Evolutionary conservation across 1,140 invertebrate genomes (phyloP).

Genomic region (Musca domestica): DNA sequence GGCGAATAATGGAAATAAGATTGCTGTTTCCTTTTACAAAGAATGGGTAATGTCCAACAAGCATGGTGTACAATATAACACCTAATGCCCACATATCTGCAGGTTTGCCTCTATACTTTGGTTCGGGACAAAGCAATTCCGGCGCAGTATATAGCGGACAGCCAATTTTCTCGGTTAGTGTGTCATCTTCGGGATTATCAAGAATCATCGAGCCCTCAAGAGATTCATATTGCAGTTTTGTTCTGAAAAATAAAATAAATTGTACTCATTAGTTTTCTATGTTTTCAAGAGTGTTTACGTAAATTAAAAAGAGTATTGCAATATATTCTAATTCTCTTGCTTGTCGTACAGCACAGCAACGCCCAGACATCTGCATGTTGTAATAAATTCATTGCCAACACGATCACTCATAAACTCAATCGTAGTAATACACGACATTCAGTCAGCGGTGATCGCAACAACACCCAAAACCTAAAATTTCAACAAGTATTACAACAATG

Average conservation of each 20-base stretch:
- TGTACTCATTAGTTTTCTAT: background rate
- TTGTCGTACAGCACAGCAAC: background rate
- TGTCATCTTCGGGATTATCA: slow-evolving; percentile 78
- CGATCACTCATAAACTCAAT: background rate
- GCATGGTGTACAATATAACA: slow-evolving; percentile 94
- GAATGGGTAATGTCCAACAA: slow-evolving; percentile 95
- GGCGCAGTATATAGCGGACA: slow-evolving; percentile 97
- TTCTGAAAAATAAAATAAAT: slow-evolving; percentile 67
- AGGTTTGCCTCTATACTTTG: slow-evolving; percentile 86
- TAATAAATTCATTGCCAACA: slow-evolving; percentile 22
- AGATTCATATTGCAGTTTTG: slow-evolving; percentile 84
- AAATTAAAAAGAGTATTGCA: background rate
- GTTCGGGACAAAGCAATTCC: slow-evolving; percentile 76
- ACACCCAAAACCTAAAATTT: slow-evolving; percentile 17
- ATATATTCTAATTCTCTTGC: too few relatives aligned
- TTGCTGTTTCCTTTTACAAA: slow-evolving; percentile 86
- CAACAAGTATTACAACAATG: slow-evolving; percentile 18
- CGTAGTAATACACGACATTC: too few relatives aligned
- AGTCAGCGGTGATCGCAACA: background rate
- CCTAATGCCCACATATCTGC: slow-evolving; percentile 97
- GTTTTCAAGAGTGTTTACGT: background rate
- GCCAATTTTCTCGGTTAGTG: slow-evolving; percentile 87
- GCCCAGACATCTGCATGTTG: slow-evolving; percentile 9
- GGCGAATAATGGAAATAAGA: slow-evolving; percentile 88
- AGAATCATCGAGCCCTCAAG: slow-evolving; percentile 92